Base-by-base conservation (phyloP, 2,888 invertebrate species). In the Busseola fusca region DNA sequence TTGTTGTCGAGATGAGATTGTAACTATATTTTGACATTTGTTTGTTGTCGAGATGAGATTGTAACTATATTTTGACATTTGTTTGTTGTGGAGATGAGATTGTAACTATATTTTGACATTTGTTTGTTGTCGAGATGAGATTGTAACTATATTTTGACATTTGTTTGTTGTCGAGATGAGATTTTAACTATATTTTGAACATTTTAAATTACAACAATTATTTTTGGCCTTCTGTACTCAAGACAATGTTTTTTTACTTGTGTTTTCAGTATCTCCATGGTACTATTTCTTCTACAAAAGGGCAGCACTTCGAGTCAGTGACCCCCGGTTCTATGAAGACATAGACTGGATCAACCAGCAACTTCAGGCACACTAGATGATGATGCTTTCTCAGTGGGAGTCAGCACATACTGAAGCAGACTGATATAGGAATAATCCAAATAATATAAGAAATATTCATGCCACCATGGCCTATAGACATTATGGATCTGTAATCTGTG, bases 231-330 rank as follows among this genome's bases (percentile, higher is more conserved):
- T n/a, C n/a, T n/a, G n/a, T 21, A 34, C 10, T 21, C 1, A 42
- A 54, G 16, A 25, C n/a, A 0, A n/a, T 14, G 21, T n/a, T 37
- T 54, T 60, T 37, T 80, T 86, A 96, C 94, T 62, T 45, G 68
- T 90, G 81, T 86, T 96, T 95, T 85, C 95, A 98, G 98, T 97
- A 92, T 97, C 98, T 34, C 97, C 98, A 42, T 96, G 98, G 80
- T 98, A 99, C 93, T 99, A 99, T 91, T 98, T 98, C 91, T 97
- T 97, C 87, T 98, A 98, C 95, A 99, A 99, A 94, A 96, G 98
- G 83, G 97, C 99, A 34, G 97, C 98, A 3, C 95, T 99, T 76
- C 96, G 97, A 83, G 97, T 99, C 78, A 97, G 98, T 84, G 99
- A 99, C 95, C 98, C 98, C 25, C 96, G 98, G 80, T 98, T 98